phyloP scores from a whole-genome alignment of 2,797 vertebrate species.

The Choloepus didactylus region DNA sequence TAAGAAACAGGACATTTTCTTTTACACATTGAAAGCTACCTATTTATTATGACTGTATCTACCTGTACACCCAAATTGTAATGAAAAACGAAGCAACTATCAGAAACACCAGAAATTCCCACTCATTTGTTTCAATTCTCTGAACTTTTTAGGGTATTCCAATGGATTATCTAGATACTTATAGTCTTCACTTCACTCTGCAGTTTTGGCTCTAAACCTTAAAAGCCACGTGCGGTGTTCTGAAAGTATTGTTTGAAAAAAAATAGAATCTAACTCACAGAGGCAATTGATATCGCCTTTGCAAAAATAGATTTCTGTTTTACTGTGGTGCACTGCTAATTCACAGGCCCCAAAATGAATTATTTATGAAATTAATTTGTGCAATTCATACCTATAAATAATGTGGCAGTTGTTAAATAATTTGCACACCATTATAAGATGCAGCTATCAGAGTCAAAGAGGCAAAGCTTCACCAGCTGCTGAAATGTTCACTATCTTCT shows the following conservation, averaged over 20 bases:
- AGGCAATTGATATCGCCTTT: conserved; percentile 69
- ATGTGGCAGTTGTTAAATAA: conserved; percentile 88
- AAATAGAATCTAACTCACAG: conserved; percentile 55
- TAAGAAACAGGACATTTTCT: conserved; percentile 51
- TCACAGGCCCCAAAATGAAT: conserved; percentile 83
- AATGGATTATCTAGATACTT: background rate
- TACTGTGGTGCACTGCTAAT: conserved; percentile 81
- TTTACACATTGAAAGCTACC: conserved; percentile 67
- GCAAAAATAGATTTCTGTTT: conserved; percentile 82
- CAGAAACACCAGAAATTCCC: background rate
- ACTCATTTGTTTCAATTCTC: background rate
- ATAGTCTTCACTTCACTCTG: background rate
- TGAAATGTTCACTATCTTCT: conserved; percentile 78
- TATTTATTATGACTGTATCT: background rate
- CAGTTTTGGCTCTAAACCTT: background rate
- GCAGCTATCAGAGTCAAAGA: conserved; percentile 84
- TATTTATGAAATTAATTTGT: conserved; percentile 89
- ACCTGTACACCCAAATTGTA: background rate
- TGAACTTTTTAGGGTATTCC: background rate
- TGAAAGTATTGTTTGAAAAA: conserved; percentile 70
- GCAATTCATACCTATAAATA: conserved; percentile 88
- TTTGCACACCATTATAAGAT: conserved; percentile 84
- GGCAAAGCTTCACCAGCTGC: conserved; percentile 78
- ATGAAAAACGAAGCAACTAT: background rate
- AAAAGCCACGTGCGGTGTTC: conserved; percentile 26